Percentiles rank a stretch among this genome's conserved stretches.
These are phyloP conservation scores for Neolamprologus falcicula DNA, from an alignment of 2,113 vertebrate genomes.

Conservation along the genomic window DNA sequence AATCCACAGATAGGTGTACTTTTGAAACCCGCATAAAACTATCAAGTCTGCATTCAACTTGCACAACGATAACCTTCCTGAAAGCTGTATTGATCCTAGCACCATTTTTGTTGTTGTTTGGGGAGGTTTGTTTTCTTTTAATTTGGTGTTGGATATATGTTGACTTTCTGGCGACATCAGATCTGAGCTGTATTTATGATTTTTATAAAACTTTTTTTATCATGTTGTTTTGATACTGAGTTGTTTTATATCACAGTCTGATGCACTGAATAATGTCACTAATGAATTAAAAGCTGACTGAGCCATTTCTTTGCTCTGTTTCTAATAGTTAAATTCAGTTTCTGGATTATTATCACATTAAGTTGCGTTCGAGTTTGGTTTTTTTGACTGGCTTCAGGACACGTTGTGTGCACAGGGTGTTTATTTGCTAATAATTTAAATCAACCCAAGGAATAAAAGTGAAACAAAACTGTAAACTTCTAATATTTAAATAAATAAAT, in stretches of 20 bases:
- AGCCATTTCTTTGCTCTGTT: conserved; percentile 4
- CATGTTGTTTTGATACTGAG: not conserved
- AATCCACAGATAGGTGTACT: not conserved
- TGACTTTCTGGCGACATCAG: not conserved
- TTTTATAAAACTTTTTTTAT: not conserved
- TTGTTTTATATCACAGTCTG: not conserved
- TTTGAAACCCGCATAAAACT: not conserved
- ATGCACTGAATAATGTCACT: conserved; percentile 18
- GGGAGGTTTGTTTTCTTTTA: not conserved
- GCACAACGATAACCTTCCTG: conserved; percentile 7
- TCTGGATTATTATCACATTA: conserved; percentile 9
- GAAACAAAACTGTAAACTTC: not conserved
- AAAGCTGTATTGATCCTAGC: conserved; percentile 7
- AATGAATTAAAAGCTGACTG: conserved; percentile 6
- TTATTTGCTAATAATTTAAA: not conserved
- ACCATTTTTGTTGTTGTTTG: not conserved
- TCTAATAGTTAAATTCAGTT: not conserved
- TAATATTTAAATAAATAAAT: not conserved
- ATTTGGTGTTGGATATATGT: not conserved
- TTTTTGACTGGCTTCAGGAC: not conserved
- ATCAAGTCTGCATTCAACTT: not conserved
- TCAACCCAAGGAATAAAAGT: not conserved
- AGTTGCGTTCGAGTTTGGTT: not conserved
- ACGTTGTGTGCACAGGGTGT: not conserved
- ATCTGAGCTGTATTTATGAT: conserved; percentile 35